Evolutionary conservation across 1,140 invertebrate species (phyloP), one percentile per base, ranked within the genome.

Genomic region (Agrypnia vestita): DNA sequence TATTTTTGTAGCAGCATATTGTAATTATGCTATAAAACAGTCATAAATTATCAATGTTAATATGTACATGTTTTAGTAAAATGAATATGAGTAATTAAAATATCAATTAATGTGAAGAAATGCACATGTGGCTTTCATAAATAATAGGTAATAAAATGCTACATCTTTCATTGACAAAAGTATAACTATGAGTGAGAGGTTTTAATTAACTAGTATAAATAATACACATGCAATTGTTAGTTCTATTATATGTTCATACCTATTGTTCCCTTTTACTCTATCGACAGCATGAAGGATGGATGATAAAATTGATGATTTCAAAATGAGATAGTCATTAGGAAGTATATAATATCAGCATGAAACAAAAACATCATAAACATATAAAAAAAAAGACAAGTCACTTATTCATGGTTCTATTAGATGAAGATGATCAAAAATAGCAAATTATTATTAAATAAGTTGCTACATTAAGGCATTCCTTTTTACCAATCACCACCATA

Each of bases 241-340:
- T 17, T 67, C 21, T 72, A 35, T 43, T 55, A 35, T 74, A 35
- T 62, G 71, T 67, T 73, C 82, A 80, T 82, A 81, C 82, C 81
- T 83, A 83, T 83, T 83, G 56, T 61, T 79, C 47, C 77, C 82
- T 47, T 79, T 83, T 80, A 76, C 76, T 80, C 79, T 80, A 84
- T 77, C 75, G 78, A 59, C 43, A 81, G 80, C 74, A 82, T 84
- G 81, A 80, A 80, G 76, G 61, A 78, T 78, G 78, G 74, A 82
- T 79, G 82, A 79, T 76, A 73, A 83, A 79, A 64, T 80, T 82
- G 78, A 83, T 73, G 59, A 80, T 75, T 78, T 80, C 55, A 35
- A 80, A 80, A 83, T 79, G 83, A 69, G 74, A 69, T 55, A 79
- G 53, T 59, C 46, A 80, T 17, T 55, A 13, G 15, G 55, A 75